Conservation (phyloP, 2,888 invertebrate genomes). For the Dicranocentrus wangi region DNA sequence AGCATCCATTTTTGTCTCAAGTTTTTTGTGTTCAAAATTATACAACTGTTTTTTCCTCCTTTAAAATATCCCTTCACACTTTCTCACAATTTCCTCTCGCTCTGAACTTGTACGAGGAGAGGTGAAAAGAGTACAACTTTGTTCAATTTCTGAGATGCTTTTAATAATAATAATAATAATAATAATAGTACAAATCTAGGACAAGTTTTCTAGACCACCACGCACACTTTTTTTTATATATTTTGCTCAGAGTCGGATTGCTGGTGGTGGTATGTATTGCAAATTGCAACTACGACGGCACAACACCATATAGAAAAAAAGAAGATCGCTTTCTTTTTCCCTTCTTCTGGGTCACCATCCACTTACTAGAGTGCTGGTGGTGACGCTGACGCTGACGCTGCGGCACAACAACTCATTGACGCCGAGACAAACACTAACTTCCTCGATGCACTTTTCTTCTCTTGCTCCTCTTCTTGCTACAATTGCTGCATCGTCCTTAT, state of each 20-base stretch:
- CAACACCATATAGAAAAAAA: conserved; percentile 30
- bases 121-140: neutral
- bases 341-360: conserved; percentile 59
- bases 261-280: too few relatives aligned
- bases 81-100: conserved; percentile 13
- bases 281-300: too few relatives aligned
- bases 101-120: neutral
- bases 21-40: conserved; percentile 1
- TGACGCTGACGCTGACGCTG: too few relatives aligned
- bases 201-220: conserved; percentile 60
- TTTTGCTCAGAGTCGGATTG: too few relatives aligned
- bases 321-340: conserved; percentile 56
- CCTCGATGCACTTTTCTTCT: conserved; percentile 29
- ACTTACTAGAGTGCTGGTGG: neutral
- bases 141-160: conserved; percentile 6
- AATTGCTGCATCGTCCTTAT: conserved; percentile 22
- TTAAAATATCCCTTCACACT: neutral
- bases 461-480: conserved; percentile 15
- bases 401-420: too few relatives aligned
- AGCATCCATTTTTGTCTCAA: conserved; percentile 52
- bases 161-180: conserved; percentile 10
- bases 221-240: conserved; percentile 33
- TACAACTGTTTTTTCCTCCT: too few relatives aligned
- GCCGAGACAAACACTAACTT: conserved; percentile 14
- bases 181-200: conserved; percentile 46